Evolutionary conservation across 2,113 vertebrate species (phyloP).

Genomic region (Psophia crepitans): DNA sequence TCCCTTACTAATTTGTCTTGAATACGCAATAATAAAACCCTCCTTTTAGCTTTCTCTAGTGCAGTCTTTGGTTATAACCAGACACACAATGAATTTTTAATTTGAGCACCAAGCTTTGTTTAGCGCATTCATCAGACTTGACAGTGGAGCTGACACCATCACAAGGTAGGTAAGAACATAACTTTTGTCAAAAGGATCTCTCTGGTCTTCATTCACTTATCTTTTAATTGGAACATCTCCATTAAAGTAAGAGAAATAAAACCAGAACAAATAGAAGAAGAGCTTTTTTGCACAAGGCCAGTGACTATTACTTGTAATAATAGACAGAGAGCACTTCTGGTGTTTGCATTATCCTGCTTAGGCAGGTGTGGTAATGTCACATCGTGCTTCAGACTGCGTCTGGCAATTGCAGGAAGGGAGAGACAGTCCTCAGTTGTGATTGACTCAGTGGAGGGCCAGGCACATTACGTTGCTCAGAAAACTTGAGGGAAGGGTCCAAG

Average conservation of each 20-base stretch:
- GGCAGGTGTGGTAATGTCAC: background rate
- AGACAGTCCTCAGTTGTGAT: background rate
- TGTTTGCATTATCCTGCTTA: background rate
- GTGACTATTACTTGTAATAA: background rate
- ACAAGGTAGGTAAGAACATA: background rate
- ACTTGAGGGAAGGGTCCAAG: background rate
- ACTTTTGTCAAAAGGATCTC: background rate
- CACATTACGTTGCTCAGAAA: background rate
- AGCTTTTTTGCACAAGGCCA: background rate
- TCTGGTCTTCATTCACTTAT: background rate
- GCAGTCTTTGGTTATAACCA: background rate
- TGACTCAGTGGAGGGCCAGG: background rate
- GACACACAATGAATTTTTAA: background rate
- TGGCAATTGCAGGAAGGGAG: background rate
- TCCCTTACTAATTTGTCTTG: background rate
- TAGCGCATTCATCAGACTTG: background rate
- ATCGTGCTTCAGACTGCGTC: background rate
- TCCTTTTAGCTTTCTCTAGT: background rate
- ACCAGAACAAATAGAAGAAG: background rate
- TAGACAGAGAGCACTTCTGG: background rate
- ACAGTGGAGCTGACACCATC: background rate
- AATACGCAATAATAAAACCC: background rate
- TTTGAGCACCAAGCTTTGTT: background rate
- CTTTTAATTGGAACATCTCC: background rate
- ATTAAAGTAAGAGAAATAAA: background rate